Conservation (phyloP, 2,797 vertebrate species). For the Brachyalestes nurse region DNA sequence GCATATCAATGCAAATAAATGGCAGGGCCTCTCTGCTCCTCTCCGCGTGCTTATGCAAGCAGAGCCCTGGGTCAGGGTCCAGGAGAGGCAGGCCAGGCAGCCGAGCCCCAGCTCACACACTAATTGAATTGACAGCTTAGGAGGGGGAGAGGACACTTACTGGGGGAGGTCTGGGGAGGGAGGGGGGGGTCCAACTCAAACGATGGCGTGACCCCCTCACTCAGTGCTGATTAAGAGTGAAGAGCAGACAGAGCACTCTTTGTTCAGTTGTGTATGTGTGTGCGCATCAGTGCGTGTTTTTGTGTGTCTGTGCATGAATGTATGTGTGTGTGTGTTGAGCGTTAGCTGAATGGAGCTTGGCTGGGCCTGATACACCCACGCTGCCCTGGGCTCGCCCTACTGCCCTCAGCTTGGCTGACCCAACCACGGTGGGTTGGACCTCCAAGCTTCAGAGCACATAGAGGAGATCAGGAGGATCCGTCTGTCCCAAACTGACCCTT, state of each 20-base stretch:
- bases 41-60: slow-evolving; percentile 37
- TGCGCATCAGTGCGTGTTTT: slow-evolving; percentile 14
- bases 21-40: not conserved
- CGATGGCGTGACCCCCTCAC: slow-evolving; percentile 33
- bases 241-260: slow-evolving; percentile 56
- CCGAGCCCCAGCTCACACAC: slow-evolving; percentile 42
- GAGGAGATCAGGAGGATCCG: not conserved
- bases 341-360: slow-evolving; percentile 14
- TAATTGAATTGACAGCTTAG: slow-evolving; percentile 45
- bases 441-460: not conserved
- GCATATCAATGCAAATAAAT: slow-evolving; percentile 29
- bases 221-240: slow-evolving; percentile 51
- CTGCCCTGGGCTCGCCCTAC: not conserved
- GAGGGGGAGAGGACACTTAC: not conserved
- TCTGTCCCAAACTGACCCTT: not conserved
- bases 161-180: not conserved
- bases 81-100: slow-evolving; percentile 10
- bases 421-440: too few relatives aligned
- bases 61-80: slow-evolving; percentile 37
- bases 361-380: not conserved
- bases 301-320: slow-evolving; percentile 27
- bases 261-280: slow-evolving; percentile 51
- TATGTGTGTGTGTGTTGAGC: slow-evolving; percentile 17
- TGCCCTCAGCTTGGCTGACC: not conserved
- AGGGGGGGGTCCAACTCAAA: slow-evolving; percentile 31